Evolutionary conservation across 2,113 vertebrate species (phyloP).

Genomic region (Heteronetta atricapilla): DNA sequence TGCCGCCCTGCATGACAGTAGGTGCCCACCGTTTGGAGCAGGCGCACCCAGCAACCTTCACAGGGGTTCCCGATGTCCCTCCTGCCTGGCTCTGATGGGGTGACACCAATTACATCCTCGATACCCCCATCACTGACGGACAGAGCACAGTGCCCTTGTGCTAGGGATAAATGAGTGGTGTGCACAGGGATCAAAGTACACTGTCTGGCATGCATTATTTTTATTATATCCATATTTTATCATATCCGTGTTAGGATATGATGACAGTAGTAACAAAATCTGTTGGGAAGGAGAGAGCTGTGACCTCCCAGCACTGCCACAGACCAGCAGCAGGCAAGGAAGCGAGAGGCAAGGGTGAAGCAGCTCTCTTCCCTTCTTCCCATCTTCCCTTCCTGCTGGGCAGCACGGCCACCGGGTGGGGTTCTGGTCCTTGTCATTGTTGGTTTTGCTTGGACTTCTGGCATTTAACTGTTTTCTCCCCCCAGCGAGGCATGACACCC

Average conservation of each 20-base stretch:
- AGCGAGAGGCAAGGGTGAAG: not conserved
- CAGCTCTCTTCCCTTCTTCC: not conserved
- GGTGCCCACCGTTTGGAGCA: no score
- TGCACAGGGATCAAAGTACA: not conserved
- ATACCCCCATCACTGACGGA: not conserved
- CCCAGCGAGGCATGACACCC: no score
- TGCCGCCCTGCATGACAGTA: no score
- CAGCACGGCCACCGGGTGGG: accelerated
- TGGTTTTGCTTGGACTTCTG: accelerated
- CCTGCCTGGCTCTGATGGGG: accelerated
- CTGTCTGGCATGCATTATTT: no score
- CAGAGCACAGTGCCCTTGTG: accelerated
- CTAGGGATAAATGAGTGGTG: not conserved
- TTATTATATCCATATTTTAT: no score
- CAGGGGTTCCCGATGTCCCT: no score
- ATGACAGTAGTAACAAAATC: not conserved
- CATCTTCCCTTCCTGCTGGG: not conserved
- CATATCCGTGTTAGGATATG: not conserved
- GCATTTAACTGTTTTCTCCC: not conserved
- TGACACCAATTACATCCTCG: accelerated
- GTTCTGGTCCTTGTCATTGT: accelerated
- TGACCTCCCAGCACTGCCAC: not conserved
- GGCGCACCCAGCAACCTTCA: no score
- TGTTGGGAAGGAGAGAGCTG: not conserved
- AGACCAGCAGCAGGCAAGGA: not conserved